These are phyloP conservation scores for Manacus vitellinus DNA, from an alignment of 2,113 vertebrate genomes.

Conservation along the genomic window DNA sequence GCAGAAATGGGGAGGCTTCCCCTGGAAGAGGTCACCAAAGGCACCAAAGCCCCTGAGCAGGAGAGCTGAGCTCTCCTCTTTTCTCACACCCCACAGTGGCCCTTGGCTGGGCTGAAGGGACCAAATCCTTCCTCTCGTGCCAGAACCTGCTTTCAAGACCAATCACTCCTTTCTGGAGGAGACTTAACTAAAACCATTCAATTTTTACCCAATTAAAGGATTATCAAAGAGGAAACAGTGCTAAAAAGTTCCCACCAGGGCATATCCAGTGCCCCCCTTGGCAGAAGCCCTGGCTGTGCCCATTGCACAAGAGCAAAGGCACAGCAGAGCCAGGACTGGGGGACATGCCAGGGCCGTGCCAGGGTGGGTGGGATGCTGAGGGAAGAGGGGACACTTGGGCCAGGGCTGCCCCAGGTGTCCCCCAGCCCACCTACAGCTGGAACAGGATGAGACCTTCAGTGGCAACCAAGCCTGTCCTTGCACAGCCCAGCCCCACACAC, in stretches of 20 bases:
- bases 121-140: background rate
- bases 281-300: background rate
- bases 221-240: background rate
- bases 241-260: background rate
- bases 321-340: background rate
- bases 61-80: background rate
- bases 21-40: background rate
- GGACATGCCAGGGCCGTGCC: rapidly evolving
- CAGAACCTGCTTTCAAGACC: background rate
- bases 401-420: background rate
- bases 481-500: background rate
- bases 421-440: background rate
- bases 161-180: background rate
- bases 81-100: rapidly evolving
- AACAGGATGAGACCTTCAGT: rapidly evolving
- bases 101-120: background rate
- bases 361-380: background rate
- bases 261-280: rapidly evolving
- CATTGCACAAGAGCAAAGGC: background rate
- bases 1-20: background rate
- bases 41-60: background rate
- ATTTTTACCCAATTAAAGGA: background rate
- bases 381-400: rapidly evolving
- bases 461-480: background rate
- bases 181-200: background rate